Evolutionary conservation across 2,113 vertebrate genomes (phyloP).

Genomic region (Cyprinodon tularosa): DNA sequence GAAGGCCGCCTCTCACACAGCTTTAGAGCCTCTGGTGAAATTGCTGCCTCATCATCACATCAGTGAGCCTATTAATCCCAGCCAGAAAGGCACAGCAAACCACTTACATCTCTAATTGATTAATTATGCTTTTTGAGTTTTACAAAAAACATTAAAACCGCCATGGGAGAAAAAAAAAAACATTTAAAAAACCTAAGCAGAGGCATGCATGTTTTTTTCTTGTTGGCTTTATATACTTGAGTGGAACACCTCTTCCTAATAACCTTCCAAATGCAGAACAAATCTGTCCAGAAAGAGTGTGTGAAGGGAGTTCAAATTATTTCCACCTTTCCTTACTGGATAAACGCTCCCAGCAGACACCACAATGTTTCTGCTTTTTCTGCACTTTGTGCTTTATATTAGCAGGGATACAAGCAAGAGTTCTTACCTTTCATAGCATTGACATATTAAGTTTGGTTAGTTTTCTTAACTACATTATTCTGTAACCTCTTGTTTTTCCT

Average conservation of each 20-base stretch:
- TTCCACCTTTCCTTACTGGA: conserved; percentile 10
- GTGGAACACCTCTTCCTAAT: background rate
- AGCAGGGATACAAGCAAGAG: background rate
- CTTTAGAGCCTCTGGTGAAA: conserved; percentile 27
- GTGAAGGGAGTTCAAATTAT: conserved; percentile 17
- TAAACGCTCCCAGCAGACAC: conserved; percentile 38
- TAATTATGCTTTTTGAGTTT: conserved; percentile 46
- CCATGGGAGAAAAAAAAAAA: conserved; percentile 15
- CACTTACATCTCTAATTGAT: conserved; percentile 54
- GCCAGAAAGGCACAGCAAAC: conserved; percentile 39
- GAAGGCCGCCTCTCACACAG: conserved; percentile 1
- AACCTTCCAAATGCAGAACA: background rate
- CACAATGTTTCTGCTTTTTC: conserved; percentile 3
- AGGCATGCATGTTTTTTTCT: conserved; percentile 13
- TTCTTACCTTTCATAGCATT: conserved; percentile 11
- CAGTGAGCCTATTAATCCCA: conserved; percentile 58
- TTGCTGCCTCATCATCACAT: conserved; percentile 23
- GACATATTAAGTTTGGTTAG: conserved; percentile 8
- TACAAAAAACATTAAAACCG: conserved; percentile 24
- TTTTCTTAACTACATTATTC: background rate
- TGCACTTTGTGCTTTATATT: conserved; percentile 20
- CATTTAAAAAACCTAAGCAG: conserved; percentile 31
- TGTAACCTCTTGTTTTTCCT: too few relatives aligned
- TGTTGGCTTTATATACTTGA: background rate
- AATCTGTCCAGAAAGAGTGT: background rate